Evolutionary conservation across 1,140 invertebrate species (phyloP).

Genomic region (Pteromalus puparum): DNA sequence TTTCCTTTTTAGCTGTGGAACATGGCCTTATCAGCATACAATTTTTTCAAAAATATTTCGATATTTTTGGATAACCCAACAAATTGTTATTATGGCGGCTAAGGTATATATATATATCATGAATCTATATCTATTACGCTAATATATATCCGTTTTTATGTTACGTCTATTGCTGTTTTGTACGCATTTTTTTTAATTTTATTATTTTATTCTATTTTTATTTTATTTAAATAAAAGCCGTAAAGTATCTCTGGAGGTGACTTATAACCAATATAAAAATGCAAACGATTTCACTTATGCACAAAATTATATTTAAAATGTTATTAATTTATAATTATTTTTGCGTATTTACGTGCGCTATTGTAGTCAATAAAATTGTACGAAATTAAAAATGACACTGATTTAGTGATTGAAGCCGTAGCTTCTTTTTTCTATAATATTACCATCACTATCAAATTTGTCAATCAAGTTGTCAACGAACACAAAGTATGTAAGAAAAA

Average conservation of each 20-base stretch:
- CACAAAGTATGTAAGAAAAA: not conserved
- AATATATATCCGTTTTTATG: no score
- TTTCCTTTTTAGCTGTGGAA: not conserved
- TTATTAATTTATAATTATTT: slow-evolving; percentile 12
- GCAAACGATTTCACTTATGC: not conserved
- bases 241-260: not conserved
- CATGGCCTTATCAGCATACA: not conserved
- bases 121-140: no score
- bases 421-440: slow-evolving; percentile 14
- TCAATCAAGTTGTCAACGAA: not conserved
- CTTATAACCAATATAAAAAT: not conserved
- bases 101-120: not conserved
- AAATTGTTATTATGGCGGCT: not conserved
- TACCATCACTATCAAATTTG: not conserved
- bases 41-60: not conserved
- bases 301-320: slow-evolving; percentile 15
- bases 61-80: slow-evolving; percentile 42
- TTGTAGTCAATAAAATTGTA: slow-evolving; percentile 5
- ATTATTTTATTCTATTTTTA: not conserved
- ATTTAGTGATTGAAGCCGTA: not conserved
- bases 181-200: no score
- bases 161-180: no score
- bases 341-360: no score
- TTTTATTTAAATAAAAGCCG: not conserved
- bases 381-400: not conserved